Percentiles rank a stretch among this genome's conserved stretches.
Evolutionary conservation across 92 coral and sea anemone genomes (phyloP).

Genomic region (Siderastrea siderea): DNA sequence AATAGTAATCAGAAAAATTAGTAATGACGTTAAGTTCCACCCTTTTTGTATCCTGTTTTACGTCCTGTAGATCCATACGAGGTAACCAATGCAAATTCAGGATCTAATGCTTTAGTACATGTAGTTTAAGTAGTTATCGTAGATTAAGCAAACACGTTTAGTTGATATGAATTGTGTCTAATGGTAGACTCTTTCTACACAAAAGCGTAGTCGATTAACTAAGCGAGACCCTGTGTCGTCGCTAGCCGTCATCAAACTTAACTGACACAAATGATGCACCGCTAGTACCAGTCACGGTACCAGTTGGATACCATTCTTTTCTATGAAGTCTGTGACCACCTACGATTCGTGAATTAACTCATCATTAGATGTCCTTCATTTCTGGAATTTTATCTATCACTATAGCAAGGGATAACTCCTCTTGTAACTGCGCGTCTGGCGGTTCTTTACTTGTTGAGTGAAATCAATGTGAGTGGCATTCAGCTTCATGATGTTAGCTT

Average conservation of each 20-base stretch:
- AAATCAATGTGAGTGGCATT: slow-evolving; percentile 1
- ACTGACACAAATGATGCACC: background rate
- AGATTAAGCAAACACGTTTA: too few relatives aligned
- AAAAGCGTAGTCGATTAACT: slow-evolving; percentile 17
- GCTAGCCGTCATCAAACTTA: background rate
- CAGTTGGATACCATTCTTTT: slow-evolving; percentile 2
- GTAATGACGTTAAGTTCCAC: too few relatives aligned
- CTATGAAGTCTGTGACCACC: background rate
- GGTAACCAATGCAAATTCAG: too few relatives aligned
- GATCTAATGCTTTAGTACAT: too few relatives aligned
- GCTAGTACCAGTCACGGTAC: background rate
- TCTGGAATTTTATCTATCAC: slow-evolving; percentile 1
- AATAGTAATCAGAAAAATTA: too few relatives aligned
- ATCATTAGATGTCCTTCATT: background rate
- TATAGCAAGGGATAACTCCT: slow-evolving; percentile 20
- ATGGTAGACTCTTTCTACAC: too few relatives aligned
- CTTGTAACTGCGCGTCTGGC: slow-evolving; percentile 1
- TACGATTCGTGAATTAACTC: slow-evolving; percentile 9
- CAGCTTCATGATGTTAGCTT: slow-evolving; percentile 3
- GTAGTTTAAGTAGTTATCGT: too few relatives aligned
- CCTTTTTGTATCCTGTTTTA: too few relatives aligned
- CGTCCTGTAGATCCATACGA: too few relatives aligned
- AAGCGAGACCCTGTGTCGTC: background rate
- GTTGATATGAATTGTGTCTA: too few relatives aligned
- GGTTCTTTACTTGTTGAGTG: background rate